These are phyloP conservation scores for Hemithea aestivaria DNA, from an alignment of 2,888 invertebrate species.

Conservation along the genomic window DNA sequence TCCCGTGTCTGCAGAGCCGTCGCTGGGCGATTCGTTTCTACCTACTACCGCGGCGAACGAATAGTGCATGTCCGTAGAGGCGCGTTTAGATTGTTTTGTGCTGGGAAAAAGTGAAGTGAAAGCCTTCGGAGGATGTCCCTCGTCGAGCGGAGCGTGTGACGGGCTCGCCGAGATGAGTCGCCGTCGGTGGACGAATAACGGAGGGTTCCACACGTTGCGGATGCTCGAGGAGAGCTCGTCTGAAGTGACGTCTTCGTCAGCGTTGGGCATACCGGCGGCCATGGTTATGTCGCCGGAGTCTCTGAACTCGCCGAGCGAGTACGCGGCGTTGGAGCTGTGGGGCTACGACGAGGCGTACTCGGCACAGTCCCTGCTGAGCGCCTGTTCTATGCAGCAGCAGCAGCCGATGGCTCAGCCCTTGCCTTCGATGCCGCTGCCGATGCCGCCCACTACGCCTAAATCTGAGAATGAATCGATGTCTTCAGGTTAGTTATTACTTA, in stretches of 20 bases:
- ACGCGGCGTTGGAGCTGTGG: conserved; percentile 90
- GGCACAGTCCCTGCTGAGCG: conserved; percentile 64
- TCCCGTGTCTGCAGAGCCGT: conserved; percentile 7
- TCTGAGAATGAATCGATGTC: conserved; percentile 77
- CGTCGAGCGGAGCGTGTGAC: conserved; percentile 66
- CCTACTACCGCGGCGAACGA: conserved; percentile 54
- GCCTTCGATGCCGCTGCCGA: conserved; percentile 72
- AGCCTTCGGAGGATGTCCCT: conserved; percentile 72
- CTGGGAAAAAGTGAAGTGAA: conserved; percentile 74
- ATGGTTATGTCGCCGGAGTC: conserved; percentile 89
- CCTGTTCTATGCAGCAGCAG: conserved; percentile 73
- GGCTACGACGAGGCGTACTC: conserved; percentile 81
- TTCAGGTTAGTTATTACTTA: conserved; percentile 72
- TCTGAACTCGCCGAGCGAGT: conserved; percentile 84
- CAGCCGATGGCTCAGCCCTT: conserved; percentile 67
- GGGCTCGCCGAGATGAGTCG: conserved; percentile 83
- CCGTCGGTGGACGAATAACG: conserved; percentile 87
- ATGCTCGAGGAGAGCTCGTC: conserved; percentile 86
- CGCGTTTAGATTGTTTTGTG: conserved; percentile 70
- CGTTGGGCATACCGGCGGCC: conserved; percentile 84
- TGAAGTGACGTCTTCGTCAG: conserved; percentile 88
- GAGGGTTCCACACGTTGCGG: conserved; percentile 82
- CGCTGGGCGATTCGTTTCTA: conserved; percentile 43
- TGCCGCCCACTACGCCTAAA: conserved; percentile 74
- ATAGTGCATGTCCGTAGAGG: conserved; percentile 58